phyloP scores from a whole-genome alignment of 35 echinoderm and acorn worm genomes.

The Nesometra sesokonis region DNA sequence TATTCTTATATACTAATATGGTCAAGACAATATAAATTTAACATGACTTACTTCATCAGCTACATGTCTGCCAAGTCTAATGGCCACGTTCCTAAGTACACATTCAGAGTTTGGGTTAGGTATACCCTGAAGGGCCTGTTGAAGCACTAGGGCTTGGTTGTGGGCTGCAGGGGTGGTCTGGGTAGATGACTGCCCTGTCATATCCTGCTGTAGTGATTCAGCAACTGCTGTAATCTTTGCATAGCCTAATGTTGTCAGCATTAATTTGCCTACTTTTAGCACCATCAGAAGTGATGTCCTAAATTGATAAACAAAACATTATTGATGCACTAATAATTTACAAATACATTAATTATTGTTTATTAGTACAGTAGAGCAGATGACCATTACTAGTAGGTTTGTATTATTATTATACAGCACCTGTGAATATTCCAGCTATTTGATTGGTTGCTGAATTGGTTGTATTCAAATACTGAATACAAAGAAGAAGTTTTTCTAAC shows the following conservation, averaged over 20 bases:
- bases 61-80: slow-evolving; percentile 74
- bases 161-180: slow-evolving; percentile 40
- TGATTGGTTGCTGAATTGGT: no score
- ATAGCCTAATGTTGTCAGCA: slow-evolving; percentile 93
- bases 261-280: slow-evolving; percentile 91
- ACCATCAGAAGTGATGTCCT: slow-evolving; percentile 73
- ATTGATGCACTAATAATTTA: not conserved
- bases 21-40: no score
- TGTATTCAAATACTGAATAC: no score
- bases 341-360: no score
- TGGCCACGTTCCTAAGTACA: slow-evolving; percentile 84
- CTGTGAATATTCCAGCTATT: no score
- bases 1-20: no score
- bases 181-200: slow-evolving; percentile 29
- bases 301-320: not conserved
- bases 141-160: slow-evolving; percentile 85
- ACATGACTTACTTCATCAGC: slow-evolving; percentile 66
- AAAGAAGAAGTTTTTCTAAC: no score
- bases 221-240: slow-evolving; percentile 87
- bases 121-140: slow-evolving; percentile 95
- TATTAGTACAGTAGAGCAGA: no score
- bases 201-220: slow-evolving; percentile 83
- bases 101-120: slow-evolving; percentile 89
- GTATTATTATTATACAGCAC: no score
- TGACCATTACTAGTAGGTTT: no score